Evolutionary conservation across 2,888 invertebrate genomes (phyloP).

Genomic region (Callyntrura guangdongensis): DNA sequence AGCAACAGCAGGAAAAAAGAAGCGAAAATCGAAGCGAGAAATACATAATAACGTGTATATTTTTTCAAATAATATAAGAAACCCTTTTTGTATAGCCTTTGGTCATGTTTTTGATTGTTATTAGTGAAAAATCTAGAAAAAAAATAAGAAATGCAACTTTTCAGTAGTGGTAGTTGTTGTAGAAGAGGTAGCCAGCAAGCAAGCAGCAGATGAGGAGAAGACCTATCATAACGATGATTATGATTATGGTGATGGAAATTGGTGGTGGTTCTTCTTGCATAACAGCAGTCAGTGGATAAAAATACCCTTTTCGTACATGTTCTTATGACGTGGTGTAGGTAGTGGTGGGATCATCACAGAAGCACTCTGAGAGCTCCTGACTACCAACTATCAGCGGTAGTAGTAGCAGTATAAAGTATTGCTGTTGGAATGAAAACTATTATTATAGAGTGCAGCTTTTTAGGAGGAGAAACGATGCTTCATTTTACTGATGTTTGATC

Average conservation of each 20-base stretch:
- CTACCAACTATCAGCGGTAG: not conserved
- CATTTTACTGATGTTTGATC: slow-evolving; percentile 44
- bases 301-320: slow-evolving; percentile 23
- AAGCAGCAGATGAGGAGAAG: not conserved
- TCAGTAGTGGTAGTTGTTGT: not conserved
- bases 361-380: not conserved
- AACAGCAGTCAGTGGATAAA: slow-evolving; percentile 29
- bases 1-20: slow-evolving; percentile 2
- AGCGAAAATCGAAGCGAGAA: not conserved
- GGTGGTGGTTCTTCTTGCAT: slow-evolving; percentile 52
- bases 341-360: not conserved
- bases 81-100: slow-evolving; percentile 51
- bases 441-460: not conserved
- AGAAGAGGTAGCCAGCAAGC: not conserved
- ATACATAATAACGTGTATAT: not conserved
- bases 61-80: slow-evolving; percentile 14
- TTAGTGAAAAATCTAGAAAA: slow-evolving; percentile 19
- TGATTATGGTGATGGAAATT: slow-evolving; percentile 66
- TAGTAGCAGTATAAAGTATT: not conserved
- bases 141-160: not conserved
- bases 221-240: slow-evolving; percentile 69
- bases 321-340: not conserved
- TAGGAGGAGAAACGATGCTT: not conserved
- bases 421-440: slow-evolving; percentile 22
- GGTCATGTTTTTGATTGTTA: slow-evolving; percentile 73